Evolutionary conservation across 1,140 invertebrate species (phyloP), one percentile per base, ranked within the genome.

Genomic region (Amphibalanus amphitrite): DNA sequence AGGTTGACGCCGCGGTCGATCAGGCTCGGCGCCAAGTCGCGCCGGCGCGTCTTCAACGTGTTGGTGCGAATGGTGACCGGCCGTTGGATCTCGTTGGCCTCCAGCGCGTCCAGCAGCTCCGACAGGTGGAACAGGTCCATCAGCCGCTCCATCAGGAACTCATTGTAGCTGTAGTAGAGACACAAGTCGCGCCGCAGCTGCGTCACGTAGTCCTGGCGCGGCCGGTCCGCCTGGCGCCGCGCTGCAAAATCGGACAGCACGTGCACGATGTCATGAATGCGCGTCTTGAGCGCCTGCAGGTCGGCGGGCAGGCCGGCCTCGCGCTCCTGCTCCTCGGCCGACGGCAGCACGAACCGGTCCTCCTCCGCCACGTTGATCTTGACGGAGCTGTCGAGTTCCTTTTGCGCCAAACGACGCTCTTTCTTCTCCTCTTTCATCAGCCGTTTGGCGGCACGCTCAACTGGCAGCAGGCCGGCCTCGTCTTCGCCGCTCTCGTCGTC

Each of bases 1-100:
- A 99, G 83, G 86, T 99, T 99, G 0, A 98, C 94, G 59, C 97
- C 97, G 76, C 95, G 85, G 78, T 92, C 92, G 64, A 99, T 98
- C 69, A 97, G 83, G 70, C 92, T 89, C 81, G 86, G 74, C 0
- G 76, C 76, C 23, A 76, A 71, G 38, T 74, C 67, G 17, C 74
- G 71, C 47, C 76, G 69, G 20, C 74, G 72, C 6, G 75, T 75
- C 75, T 98, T 99, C 20, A 99, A 82, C 72, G 91, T 96, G 77
- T 99, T 99, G 6, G 94, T 92, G 73, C 97, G 84, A 73, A 99
- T 93, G 0, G 97, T 99, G 28, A 99, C 82, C 4, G 97, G 97
- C 76, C 97, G 84, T 71, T 92, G 90, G 25, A 92, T 86, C 85
- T 99, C 97, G 79, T 94, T 97, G 0, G 97, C 92, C 85, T 99